phyloP scores from a whole-genome alignment of 2,888 invertebrate genomes.

The Endomychus coccineus region DNA sequence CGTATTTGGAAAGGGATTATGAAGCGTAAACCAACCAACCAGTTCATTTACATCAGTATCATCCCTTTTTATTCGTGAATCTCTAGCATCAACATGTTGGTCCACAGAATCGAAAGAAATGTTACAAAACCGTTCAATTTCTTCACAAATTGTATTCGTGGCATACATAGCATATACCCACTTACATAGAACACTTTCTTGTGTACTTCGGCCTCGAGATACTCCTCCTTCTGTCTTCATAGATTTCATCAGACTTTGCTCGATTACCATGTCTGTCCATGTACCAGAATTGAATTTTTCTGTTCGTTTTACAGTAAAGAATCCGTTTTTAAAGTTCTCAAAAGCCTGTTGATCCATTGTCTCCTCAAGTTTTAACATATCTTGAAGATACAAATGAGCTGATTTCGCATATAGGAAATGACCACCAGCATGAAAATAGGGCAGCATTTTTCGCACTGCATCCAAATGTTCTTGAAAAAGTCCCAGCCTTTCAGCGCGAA shows the following conservation, averaged over 20 bases:
- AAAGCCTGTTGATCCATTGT: conserved; percentile 25
- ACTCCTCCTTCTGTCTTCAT: conserved; percentile 19
- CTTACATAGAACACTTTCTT: conserved; percentile 27
- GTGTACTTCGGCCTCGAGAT: conserved; percentile 20
- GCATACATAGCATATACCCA: conserved; percentile 29
- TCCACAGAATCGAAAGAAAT: conserved; percentile 20
- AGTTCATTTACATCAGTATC: conserved; percentile 23
- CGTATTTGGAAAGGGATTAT: conserved; percentile 21
- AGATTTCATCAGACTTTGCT: conserved; percentile 12
- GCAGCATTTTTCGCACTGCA: conserved; percentile 31
- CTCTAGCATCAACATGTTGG: conserved; percentile 23
- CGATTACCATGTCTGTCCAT: conserved; percentile 14
- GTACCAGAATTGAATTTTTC: conserved; percentile 19
- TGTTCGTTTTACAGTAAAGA: conserved; percentile 28
- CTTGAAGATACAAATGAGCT: conserved; percentile 26
- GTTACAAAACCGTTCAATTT: conserved; percentile 23
- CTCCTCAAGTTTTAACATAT: conserved; percentile 28
- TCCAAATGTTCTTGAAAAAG: conserved; percentile 28
- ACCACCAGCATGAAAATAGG: conserved; percentile 35
- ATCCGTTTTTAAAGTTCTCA: conserved; percentile 24
- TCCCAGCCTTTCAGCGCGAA: conserved; percentile 29
- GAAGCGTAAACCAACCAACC: conserved; percentile 20
- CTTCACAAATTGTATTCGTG: conserved; percentile 29
- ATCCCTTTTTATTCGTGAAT: conserved; percentile 23
- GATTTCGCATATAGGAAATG: conserved; percentile 36